phyloP scores from a whole-genome alignment of 2,888 invertebrate species.

The Ichneumoninae sp. region DNA sequence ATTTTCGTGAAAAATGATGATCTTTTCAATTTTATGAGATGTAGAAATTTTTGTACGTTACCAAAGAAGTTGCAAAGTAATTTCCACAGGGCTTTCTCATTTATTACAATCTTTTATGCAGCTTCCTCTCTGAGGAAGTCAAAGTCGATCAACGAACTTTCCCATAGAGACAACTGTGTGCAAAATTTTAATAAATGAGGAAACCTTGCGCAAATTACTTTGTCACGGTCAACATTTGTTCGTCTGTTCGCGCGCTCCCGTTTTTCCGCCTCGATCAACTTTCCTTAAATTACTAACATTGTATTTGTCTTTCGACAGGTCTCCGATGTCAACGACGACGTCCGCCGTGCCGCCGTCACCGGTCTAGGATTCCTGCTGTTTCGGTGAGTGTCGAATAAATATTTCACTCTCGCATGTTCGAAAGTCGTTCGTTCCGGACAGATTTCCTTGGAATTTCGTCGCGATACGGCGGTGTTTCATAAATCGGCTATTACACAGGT shows the following conservation, averaged over 20 bases:
- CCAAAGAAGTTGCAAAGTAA: too few relatives aligned
- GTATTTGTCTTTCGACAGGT: constrained; percentile 84
- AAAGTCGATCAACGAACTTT: too few relatives aligned
- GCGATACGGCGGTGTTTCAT: not conserved
- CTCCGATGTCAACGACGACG: constrained; percentile 99
- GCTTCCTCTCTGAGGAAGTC: too few relatives aligned
- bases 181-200: too few relatives aligned
- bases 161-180: too few relatives aligned
- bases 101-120: too few relatives aligned
- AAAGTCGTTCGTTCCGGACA: not conserved
- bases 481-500: not conserved
- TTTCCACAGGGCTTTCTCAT: too few relatives aligned
- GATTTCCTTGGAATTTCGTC: not conserved
- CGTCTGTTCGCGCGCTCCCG: not conserved
- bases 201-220: too few relatives aligned
- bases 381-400: constrained; percentile 86
- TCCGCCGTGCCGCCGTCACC: constrained; percentile 98
- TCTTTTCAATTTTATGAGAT: too few relatives aligned
- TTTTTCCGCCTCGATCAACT: too few relatives aligned
- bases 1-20: too few relatives aligned
- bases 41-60: too few relatives aligned
- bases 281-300: not conserved
- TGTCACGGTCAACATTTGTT: not conserved
- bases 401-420: not conserved
- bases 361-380: constrained; percentile 99